Conservation (phyloP, 2,888 invertebrate species). For the Psococerastis gibbosa region DNA sequence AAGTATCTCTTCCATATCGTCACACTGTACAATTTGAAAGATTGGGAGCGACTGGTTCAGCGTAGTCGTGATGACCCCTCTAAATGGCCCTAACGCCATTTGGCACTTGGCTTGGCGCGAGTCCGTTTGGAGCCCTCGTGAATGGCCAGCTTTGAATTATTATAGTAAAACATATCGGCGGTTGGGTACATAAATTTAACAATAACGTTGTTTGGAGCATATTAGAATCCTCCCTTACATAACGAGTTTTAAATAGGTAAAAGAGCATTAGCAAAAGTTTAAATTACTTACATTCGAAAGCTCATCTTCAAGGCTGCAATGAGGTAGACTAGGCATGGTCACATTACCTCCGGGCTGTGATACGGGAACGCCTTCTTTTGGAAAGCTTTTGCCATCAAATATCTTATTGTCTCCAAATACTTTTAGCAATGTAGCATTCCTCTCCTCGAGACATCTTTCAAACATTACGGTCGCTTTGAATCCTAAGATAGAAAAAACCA, state of each 20-base stretch:
- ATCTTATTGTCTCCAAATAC: conserved; percentile 30
- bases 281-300: conserved; percentile 70
- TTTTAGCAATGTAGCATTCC: conserved; percentile 38
- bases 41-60: too few species aligned
- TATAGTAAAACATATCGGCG: too few species aligned
- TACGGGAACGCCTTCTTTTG: conserved; percentile 34
- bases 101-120: too few species aligned
- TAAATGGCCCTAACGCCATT: too few species aligned
- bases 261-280: neutral
- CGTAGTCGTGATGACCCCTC: too few species aligned
- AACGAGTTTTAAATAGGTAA: conserved; percentile 1
- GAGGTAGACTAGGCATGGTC: conserved; percentile 43
- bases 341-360: conserved; percentile 25
- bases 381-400: conserved; percentile 30
- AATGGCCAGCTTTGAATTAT: too few species aligned
- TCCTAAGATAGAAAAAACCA: conserved; percentile 86
- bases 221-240: too few species aligned
- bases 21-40: too few species aligned
- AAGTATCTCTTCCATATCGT: too few species aligned
- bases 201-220: too few species aligned
- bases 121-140: too few species aligned
- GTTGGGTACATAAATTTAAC: too few species aligned
- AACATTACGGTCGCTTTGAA: conserved; percentile 78
- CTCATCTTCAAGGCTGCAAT: conserved; percentile 69
- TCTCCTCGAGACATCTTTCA: conserved; percentile 46